Evolutionary conservation across 2,888 invertebrate genomes (phyloP).

Genomic region (Baccha elongata): DNA sequence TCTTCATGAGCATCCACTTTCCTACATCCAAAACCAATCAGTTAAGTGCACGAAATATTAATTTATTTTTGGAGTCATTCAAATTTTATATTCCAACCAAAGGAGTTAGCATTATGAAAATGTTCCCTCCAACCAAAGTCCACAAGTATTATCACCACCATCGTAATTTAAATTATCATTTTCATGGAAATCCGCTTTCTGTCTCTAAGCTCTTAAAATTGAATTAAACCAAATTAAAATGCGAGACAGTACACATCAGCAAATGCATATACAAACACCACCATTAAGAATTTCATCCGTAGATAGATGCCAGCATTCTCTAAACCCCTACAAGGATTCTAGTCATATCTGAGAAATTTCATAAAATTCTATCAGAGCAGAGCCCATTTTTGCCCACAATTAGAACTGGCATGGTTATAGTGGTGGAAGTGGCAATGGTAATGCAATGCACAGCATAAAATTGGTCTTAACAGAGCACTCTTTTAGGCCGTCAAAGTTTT

Average conservation of each 20-base stretch:
- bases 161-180: slow-evolving; percentile 20
- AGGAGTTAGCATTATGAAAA: neutral
- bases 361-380: slow-evolving; percentile 16
- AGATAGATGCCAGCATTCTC: too few relatives aligned
- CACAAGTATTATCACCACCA: neutral
- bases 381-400: slow-evolving; percentile 25
- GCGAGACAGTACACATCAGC: slow-evolving; percentile 17
- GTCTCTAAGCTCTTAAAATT: slow-evolving; percentile 25
- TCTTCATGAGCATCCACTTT: too few relatives aligned
- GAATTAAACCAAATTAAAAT: slow-evolving; percentile 35
- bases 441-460: slow-evolving; percentile 28
- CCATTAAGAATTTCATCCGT: neutral
- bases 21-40: too few relatives aligned
- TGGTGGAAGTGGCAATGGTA: neutral
- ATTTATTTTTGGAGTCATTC: neutral
- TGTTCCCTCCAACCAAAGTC: neutral
- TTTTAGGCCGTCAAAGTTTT: slow-evolving; percentile 31
- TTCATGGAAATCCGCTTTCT: slow-evolving; percentile 20
- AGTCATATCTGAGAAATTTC: neutral
- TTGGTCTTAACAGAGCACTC: slow-evolving; percentile 25
- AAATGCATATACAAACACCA: neutral
- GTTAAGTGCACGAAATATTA: too few relatives aligned
- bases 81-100: neutral
- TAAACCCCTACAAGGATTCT: neutral
- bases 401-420: slow-evolving; percentile 29